A percentile compares a stretch with the other conserved stretches of the same genome.
Conservation (phyloP, 2,113 vertebrate species). For the Oreocharis arfaki region DNA sequence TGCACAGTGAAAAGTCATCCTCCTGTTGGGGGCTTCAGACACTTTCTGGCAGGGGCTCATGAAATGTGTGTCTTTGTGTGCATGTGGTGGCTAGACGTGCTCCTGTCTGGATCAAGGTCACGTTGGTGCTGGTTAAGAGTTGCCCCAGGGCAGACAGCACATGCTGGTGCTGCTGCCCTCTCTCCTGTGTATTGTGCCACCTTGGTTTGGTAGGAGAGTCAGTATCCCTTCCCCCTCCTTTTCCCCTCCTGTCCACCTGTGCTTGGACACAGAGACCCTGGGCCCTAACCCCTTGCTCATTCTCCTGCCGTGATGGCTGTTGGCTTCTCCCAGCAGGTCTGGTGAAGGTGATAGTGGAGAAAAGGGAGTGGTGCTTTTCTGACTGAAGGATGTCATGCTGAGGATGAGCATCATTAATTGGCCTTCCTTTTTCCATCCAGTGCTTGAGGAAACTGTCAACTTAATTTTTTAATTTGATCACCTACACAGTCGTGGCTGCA, state of each 20-base stretch:
- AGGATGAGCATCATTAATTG: background rate
- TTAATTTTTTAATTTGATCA: background rate
- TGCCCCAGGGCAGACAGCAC: background rate
- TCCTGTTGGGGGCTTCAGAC: background rate
- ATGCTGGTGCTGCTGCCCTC: background rate
- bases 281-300: background rate
- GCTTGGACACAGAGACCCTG: background rate
- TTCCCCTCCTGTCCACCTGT: background rate
- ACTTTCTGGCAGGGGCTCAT: background rate
- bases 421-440: background rate
- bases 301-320: rapidly evolving
- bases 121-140: background rate
- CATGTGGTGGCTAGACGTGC: background rate
- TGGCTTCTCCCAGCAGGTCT: background rate
- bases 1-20: background rate
- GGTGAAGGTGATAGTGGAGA: background rate
- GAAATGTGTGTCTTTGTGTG: rapidly evolving
- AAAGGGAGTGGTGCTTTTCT: background rate
- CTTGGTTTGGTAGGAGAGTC: background rate
- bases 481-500: background rate
- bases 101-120: background rate
- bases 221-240: background rate
- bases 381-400: background rate
- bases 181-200: background rate
- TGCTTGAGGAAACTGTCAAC: background rate